phyloP scores from a whole-genome alignment of 2,888 invertebrate genomes.

The Perizoma flavofasciatum region DNA sequence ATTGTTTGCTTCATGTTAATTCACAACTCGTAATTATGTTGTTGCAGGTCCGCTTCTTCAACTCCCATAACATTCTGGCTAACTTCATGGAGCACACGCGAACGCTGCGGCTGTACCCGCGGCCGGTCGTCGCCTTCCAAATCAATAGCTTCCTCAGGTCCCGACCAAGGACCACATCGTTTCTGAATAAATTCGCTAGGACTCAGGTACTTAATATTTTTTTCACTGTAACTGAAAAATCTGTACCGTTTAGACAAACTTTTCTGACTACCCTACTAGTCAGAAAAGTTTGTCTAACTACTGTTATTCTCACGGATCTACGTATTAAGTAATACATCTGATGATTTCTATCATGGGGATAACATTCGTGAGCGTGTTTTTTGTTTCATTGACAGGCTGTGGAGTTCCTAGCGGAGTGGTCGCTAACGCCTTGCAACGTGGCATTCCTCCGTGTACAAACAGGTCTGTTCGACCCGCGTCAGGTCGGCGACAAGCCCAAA shows the following conservation, averaged over 20 bases:
- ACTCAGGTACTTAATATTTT: constrained; percentile 88
- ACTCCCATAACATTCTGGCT: constrained; percentile 97
- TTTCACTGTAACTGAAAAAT: no score
- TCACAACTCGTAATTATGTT: neutral
- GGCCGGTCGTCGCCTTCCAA: constrained; percentile 99
- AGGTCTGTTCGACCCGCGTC: constrained; percentile 96
- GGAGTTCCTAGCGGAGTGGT: constrained; percentile 99
- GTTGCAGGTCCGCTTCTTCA: constrained; percentile 95
- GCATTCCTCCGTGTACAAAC: constrained; percentile 99
- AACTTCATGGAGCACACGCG: constrained; percentile 99
- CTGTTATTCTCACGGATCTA: no score
- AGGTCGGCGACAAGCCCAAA: constrained; percentile 98
- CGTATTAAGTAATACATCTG: no score
- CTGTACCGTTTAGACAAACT: no score
- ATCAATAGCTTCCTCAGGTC: constrained; percentile 98
- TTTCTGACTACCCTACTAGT: no score
- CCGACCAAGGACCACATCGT: constrained; percentile 93
- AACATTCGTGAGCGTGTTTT: no score
- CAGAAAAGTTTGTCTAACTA: no score
- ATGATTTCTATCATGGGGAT: no score
- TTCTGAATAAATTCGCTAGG: constrained; percentile 95
- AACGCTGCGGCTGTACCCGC: constrained; percentile 96
- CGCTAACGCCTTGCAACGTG: constrained; percentile 97
- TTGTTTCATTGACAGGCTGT: constrained; percentile 88
- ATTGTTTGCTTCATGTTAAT: no score